phyloP scores from a whole-genome alignment of 2,113 vertebrate species.

The Mystacornis crossleyi region DNA sequence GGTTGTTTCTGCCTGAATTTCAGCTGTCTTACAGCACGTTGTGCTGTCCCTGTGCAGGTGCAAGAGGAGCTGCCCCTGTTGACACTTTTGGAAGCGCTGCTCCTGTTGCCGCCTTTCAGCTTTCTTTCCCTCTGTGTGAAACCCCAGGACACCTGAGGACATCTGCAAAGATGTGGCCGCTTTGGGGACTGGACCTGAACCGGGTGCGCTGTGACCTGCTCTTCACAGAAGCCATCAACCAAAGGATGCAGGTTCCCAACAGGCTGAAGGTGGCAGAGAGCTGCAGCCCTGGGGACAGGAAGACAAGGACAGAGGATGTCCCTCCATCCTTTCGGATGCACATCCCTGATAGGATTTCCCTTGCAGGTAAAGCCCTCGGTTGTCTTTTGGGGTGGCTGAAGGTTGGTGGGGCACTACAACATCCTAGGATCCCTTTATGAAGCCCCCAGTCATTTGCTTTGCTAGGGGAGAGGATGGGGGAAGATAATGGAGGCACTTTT shows the following conservation, averaged over 20 bases:
- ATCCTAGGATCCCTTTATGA: not conserved
- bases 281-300: not conserved
- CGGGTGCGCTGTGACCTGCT: constrained; percentile 22
- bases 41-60: not conserved
- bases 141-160: not conserved
- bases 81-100: not conserved
- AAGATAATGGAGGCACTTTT: not conserved
- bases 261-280: constrained; percentile 65
- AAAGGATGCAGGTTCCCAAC: constrained; percentile 78
- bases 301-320: not conserved
- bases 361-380: constrained; percentile 64
- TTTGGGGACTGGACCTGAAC: not conserved
- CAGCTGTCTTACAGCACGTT: rapidly evolving
- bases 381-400: not conserved
- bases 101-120: not conserved
- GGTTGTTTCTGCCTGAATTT: not conserved
- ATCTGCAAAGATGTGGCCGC: not conserved
- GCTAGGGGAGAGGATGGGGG: not conserved
- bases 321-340: constrained; percentile 72
- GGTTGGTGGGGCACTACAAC: not conserved
- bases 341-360: constrained; percentile 77
- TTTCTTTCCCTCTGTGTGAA: not conserved
- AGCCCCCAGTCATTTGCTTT: not conserved
- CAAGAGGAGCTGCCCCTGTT: not conserved
- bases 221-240: constrained; percentile 76